These are phyloP conservation scores for Poeciliopsis prolifica DNA, from an alignment of 2,113 vertebrate species.

Conservation along the genomic window DNA sequence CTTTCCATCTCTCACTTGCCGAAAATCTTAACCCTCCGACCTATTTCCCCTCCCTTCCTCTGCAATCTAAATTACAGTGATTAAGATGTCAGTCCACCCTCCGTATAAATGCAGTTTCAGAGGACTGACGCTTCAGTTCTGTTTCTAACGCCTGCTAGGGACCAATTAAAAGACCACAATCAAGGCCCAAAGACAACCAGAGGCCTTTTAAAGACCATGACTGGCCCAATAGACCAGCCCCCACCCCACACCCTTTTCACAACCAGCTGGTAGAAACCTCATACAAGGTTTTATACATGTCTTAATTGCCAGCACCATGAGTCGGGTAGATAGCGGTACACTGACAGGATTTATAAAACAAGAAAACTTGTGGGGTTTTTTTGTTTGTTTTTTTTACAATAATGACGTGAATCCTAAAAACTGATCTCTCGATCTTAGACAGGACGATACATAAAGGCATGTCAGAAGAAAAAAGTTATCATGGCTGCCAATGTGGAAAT, in stretches of 20 bases:
- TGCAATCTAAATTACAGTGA: constrained; percentile 69
- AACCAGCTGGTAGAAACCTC: constrained; percentile 48
- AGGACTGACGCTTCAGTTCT: constrained; percentile 44
- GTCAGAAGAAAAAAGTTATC: too few species aligned
- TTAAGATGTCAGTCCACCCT: constrained; percentile 66
- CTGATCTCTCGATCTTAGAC: too few species aligned
- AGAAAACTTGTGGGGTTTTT: background rate
- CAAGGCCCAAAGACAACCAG: constrained; percentile 42
- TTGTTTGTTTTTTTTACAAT: background rate
- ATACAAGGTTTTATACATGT: constrained; percentile 32
- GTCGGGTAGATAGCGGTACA: background rate
- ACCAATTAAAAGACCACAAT: constrained; percentile 66
- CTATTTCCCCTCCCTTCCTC: constrained; percentile 46
- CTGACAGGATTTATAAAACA: background rate
- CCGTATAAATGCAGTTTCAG: constrained; percentile 55
- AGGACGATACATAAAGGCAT: too few species aligned
- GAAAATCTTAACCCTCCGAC: constrained; percentile 38
- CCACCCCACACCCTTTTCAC: constrained; percentile 22
- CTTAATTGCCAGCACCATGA: constrained; percentile 36
- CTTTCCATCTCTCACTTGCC: constrained; percentile 28
- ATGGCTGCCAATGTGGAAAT: too few species aligned
- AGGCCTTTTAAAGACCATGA: constrained; percentile 42
- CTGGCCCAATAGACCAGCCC: constrained; percentile 7
- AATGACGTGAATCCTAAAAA: too few species aligned
- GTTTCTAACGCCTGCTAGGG: constrained; percentile 56